Percentiles rank a stretch among this genome's conserved stretches.
These are phyloP conservation scores for Eledone cirrhosa DNA, from an alignment of 2,888 invertebrate species.

Conservation along the genomic window DNA sequence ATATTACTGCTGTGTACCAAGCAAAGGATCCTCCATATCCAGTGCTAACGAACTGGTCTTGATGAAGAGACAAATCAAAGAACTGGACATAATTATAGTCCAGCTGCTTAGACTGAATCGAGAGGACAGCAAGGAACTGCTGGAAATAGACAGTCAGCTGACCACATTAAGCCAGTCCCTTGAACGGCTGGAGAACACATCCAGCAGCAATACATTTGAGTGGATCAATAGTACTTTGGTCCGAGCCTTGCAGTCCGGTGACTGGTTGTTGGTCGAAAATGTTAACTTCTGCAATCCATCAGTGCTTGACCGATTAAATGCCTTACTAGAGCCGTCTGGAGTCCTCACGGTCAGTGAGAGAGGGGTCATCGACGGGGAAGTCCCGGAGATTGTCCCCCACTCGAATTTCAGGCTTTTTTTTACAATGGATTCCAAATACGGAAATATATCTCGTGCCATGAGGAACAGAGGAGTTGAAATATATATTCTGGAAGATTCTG, in stretches of 20 bases:
- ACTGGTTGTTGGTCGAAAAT: conserved; percentile 74
- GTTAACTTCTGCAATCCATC: conserved; percentile 95
- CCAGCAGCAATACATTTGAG: conserved; percentile 66
- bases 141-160: conserved; percentile 11
- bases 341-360: conserved; percentile 89
- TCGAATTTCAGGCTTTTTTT: conserved; percentile 91
- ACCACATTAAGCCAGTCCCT: conserved; percentile 5
- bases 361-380: conserved; percentile 80
- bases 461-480: conserved; percentile 97
- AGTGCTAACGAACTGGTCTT: background rate
- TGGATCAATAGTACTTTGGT: conserved; percentile 70
- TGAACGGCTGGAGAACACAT: conserved; percentile 8
- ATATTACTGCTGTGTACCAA: background rate
- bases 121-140: background rate
- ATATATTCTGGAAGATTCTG: conserved; percentile 69
- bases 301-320: conserved; percentile 94
- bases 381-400: conserved; percentile 83
- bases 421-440: conserved; percentile 92
- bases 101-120: conserved; percentile 12
- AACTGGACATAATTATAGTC: background rate
- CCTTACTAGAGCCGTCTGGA: conserved; percentile 91
- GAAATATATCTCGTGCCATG: conserved; percentile 98
- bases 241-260: conserved; percentile 65
- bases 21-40: too few relatives aligned
- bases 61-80: conserved; percentile 19